phyloP scores from a whole-genome alignment of 2,113 vertebrate genomes.

The Onychostruthus taczanowskii region DNA sequence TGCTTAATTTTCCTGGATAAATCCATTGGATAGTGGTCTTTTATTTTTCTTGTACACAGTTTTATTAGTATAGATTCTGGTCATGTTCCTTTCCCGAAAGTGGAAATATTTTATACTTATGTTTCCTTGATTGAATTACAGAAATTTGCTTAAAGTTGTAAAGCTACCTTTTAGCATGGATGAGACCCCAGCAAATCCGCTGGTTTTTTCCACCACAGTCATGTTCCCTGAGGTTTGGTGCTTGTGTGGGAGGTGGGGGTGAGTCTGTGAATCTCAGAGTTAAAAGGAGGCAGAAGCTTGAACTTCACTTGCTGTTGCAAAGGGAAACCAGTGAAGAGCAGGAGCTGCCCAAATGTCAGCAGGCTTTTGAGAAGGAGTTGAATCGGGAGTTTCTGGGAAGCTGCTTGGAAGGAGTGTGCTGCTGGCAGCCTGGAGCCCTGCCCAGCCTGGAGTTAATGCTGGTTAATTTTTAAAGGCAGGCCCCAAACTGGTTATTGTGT shows the following conservation, averaged over 20 bases:
- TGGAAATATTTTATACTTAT: neutral
- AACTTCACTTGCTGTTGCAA: neutral
- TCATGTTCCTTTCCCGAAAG: neutral
- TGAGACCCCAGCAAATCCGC: neutral
- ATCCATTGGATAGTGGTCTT: neutral
- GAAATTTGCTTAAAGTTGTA: neutral
- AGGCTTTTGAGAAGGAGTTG: slow-evolving; percentile 36
- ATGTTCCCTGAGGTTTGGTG: neutral
- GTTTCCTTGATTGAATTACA: neutral
- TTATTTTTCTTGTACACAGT: neutral
- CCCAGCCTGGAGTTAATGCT: slow-evolving; percentile 32
- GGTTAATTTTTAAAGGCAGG: slow-evolving; percentile 68
- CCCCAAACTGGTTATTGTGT: slow-evolving; percentile 27
- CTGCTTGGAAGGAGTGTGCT: slow-evolving; percentile 34
- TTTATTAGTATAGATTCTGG: neutral
- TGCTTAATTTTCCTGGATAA: neutral
- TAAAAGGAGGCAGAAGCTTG: neutral
- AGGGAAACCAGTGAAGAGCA: neutral
- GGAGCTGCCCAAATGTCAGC: neutral
- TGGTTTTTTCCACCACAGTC: neutral
- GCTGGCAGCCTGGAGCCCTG: slow-evolving; percentile 39
- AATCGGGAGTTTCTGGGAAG: slow-evolving; percentile 47
- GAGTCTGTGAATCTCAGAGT: neutral
- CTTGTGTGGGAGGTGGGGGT: neutral
- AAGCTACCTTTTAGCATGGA: neutral